Evolutionary conservation across 2,797 vertebrate genomes (phyloP), one percentile per base, ranked within the genome.

Genomic region (Sebastes aleutianus): DNA sequence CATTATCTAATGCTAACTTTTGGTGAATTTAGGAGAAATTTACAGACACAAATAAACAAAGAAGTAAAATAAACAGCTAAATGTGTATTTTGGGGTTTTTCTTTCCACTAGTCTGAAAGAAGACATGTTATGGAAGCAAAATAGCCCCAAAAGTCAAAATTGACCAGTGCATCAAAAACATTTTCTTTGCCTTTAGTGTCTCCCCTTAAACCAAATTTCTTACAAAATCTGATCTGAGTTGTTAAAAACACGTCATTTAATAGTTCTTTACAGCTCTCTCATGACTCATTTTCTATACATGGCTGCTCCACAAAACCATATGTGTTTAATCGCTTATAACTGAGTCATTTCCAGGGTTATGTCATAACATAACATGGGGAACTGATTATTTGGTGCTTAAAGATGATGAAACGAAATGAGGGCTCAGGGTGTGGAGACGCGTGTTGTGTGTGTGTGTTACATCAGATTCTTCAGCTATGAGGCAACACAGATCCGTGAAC

Each of bases 391-490:
- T 43, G n/a, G 70, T 34, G 57, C 63, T 80, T 43, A 43, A 36
- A 70, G 63, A n/a, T 79, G 65, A 87, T 70, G 69, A 78, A 83
- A 86, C 43, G 14, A 63, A 68, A 36, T 20, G 26, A 29, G 56
- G 18, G 13, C 11, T 36, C 32, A 43, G 76, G 83, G 81, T 85
- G 80, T 64, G 69, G 79, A 81, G n/a, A 73, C 26, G 53, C 27
- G 79, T 47, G 50, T 31, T 61, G 36, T 36, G 50, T 16, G 67
- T 50, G 64, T 18, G 68, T 56, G 64, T 78, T 77, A 27, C 29
- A 81, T 84, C 76, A 85, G 53, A 92, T 92, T 89, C 84, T 82
- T 90, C 56, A 50, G 73, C 79, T 24, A 8, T 91, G 89, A 92
- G 70, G 78, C 71, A 84, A 86, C 47, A 29, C 62, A 20, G 27